Evolutionary conservation across 2,113 vertebrate species (phyloP).

Genomic region (Cochlearius cochlearius): DNA sequence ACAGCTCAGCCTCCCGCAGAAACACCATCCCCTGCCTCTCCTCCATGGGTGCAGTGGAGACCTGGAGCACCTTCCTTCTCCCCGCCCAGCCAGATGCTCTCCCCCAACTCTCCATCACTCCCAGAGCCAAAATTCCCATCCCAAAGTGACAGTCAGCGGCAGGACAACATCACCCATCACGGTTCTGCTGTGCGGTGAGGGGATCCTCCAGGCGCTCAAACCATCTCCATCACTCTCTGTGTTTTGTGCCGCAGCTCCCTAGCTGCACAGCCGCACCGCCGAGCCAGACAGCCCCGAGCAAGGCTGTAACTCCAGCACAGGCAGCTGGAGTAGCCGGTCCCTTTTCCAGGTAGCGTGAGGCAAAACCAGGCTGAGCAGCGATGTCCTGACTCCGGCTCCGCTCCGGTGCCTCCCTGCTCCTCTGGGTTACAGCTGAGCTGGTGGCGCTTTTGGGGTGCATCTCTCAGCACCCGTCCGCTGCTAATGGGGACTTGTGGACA

Average conservation of each 20-base stretch:
- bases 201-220: neutral
- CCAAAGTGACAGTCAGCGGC: neutral
- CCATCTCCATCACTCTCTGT: accelerated
- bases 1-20: neutral
- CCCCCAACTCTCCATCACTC: neutral
- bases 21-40: neutral
- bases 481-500: neutral
- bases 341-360: accelerated
- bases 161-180: neutral
- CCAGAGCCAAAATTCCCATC: neutral
- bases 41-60: neutral
- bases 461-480: neutral
- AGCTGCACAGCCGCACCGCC: neutral
- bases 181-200: accelerated
- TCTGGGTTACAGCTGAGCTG: neutral
- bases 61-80: neutral
- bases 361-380: neutral
- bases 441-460: neutral
- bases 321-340: neutral
- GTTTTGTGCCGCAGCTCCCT: neutral
- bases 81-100: neutral
- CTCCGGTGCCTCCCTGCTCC: accelerated
- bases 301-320: neutral
- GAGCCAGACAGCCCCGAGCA: neutral
- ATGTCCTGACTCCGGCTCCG: neutral